Conservation (phyloP, 2,888 invertebrate genomes). For the Schizotus pectinicornis region DNA sequence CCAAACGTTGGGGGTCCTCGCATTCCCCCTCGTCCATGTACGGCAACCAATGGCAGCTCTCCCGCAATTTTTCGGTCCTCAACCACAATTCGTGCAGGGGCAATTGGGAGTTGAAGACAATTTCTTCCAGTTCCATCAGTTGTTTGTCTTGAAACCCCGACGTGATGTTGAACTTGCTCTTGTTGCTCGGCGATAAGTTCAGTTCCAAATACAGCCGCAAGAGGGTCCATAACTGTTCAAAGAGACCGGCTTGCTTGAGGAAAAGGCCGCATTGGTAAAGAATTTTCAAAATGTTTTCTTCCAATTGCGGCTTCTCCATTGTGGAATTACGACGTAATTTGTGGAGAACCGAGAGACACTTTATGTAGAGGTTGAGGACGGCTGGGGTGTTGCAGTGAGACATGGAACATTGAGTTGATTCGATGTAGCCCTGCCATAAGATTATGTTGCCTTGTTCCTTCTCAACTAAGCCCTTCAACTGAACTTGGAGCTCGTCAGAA, state of each 20-base stretch:
- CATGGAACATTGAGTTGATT: constrained; percentile 64
- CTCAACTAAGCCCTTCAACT: constrained; percentile 59
- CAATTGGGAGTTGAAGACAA: constrained; percentile 66
- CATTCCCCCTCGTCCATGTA: constrained; percentile 59
- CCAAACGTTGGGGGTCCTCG: constrained; percentile 70
- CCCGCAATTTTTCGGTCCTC: constrained; percentile 75
- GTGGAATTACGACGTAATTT: constrained; percentile 52
- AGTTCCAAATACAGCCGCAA: constrained; percentile 72
- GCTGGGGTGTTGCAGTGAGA: constrained; percentile 67
- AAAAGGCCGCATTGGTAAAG: constrained; percentile 65
- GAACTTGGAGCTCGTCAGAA: constrained; percentile 64
- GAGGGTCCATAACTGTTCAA: constrained; percentile 77
- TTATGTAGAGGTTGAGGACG: constrained; percentile 64
- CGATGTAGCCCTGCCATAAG: constrained; percentile 63
- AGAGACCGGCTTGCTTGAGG: constrained; percentile 73
- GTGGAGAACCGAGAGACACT: constrained; percentile 59
- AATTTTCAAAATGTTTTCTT: constrained; percentile 57
- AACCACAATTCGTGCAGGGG: constrained; percentile 78
- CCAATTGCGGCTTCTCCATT: constrained; percentile 51
- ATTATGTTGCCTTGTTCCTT: constrained; percentile 60
- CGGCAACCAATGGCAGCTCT: constrained; percentile 74
- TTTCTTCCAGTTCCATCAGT: constrained; percentile 67
- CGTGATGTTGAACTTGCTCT: constrained; percentile 42
- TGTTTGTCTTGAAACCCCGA: constrained; percentile 58
- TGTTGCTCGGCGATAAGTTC: constrained; percentile 62